Conservation (phyloP, 2,888 invertebrate genomes). For the Rotaria magnacalcarata region DNA sequence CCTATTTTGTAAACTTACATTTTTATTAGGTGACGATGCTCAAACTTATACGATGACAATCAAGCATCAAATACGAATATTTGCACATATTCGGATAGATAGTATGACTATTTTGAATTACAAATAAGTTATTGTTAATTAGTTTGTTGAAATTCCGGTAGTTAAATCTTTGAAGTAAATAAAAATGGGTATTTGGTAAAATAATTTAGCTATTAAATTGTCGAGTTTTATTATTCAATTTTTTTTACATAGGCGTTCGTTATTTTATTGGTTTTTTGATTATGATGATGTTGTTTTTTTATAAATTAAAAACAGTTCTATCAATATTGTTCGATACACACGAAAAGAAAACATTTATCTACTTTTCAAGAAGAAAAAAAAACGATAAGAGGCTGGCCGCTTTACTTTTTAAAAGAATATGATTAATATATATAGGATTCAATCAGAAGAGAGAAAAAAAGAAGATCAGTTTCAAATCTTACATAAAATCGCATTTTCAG, state of each 20-base stretch:
- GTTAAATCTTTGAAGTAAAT: neutral
- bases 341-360: constrained; percentile 2
- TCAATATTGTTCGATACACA: neutral
- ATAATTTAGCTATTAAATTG: neutral
- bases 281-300: neutral
- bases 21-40: no score
- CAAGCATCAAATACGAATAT: no score
- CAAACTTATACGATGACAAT: no score
- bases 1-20: no score
- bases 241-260: neutral
- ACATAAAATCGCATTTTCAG: neutral
- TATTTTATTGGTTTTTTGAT: neutral
- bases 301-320: neutral
- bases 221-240: neutral
- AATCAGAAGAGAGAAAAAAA: neutral
- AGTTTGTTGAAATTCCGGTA: neutral
- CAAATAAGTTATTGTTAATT: no score
- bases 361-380: neutral
- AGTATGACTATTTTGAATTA: no score
- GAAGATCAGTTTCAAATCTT: neutral
- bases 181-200: neutral
- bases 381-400: neutral
- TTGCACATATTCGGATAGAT: no score
- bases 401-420: neutral
- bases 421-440: neutral